Evolutionary conservation across 1,140 invertebrate genomes (phyloP).

Genomic region (Aricia agestis): DNA sequence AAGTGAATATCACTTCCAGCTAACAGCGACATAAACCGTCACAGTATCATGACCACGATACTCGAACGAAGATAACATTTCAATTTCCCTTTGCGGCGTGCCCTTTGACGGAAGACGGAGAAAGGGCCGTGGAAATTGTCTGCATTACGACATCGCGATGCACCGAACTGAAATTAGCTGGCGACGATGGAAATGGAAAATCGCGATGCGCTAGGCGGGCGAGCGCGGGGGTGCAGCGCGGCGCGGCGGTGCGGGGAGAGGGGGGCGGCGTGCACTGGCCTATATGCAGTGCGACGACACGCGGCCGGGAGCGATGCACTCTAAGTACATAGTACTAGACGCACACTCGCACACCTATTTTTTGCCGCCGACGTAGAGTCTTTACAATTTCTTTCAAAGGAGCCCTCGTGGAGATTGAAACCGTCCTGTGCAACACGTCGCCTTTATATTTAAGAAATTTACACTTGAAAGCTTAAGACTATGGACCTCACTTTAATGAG

Average conservation of each 20-base stretch:
- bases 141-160: conserved; percentile 51
- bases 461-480: conserved; percentile 30
- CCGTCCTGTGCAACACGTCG: conserved; percentile 37
- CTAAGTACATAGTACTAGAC: conserved; percentile 67
- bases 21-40: background rate
- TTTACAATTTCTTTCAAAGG: conserved; percentile 63
- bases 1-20: background rate
- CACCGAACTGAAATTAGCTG: conserved; percentile 58
- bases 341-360: conserved; percentile 68
- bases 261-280: conserved; percentile 69
- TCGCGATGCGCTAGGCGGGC: conserved; percentile 54
- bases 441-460: conserved; percentile 39
- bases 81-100: conserved; percentile 19
- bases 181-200: conserved; percentile 70
- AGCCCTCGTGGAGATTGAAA: conserved; percentile 58
- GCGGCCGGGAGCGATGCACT: conserved; percentile 71
- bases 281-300: conserved; percentile 75
- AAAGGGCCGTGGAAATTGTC: conserved; percentile 51
- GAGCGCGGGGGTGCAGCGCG: conserved; percentile 23
- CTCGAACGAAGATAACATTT: conserved; percentile 6
- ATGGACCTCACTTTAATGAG: background rate
- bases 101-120: conserved; percentile 20
- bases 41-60: background rate
- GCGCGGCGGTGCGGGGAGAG: conserved; percentile 34
- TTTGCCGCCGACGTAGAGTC: conserved; percentile 53